A percentile compares a stretch with the other conserved stretches of the same genome.
Conservation (phyloP, 2,888 invertebrate species). For the Fragum sueziense region DNA sequence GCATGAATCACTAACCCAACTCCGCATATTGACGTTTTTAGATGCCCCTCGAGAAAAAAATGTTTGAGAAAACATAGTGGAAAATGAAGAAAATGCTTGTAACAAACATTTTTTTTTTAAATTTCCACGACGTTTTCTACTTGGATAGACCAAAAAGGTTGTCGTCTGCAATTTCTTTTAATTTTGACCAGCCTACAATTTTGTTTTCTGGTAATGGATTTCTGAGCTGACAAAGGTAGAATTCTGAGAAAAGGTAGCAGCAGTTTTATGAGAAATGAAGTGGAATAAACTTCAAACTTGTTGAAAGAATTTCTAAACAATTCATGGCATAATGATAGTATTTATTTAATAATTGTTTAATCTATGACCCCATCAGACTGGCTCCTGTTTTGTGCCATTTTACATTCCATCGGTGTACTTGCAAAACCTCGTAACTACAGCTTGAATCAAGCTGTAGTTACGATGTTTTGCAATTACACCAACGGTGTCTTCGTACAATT, state of each 20-base stretch:
- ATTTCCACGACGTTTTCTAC: no score
- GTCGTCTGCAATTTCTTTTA: no score
- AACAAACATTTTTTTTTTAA: neutral
- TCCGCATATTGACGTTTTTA: neutral
- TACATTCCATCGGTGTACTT: no score
- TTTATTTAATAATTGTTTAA: conserved; percentile 1
- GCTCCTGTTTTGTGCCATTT: neutral
- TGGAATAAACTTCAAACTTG: neutral
- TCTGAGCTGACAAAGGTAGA: no score
- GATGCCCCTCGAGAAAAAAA: neutral
- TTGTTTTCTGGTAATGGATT: no score
- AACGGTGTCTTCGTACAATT: no score
- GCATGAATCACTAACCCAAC: neutral
- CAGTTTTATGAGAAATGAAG: neutral
- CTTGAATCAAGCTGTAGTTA: no score
- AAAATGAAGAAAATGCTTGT: neutral
- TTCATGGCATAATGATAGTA: neutral
- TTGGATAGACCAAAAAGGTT: no score
- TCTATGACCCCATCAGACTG: neutral
- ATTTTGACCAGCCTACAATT: neutral
- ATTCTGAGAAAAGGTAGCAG: no score
- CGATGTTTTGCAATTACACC: no score
- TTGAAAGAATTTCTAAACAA: conserved; percentile 7
- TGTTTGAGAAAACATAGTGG: neutral
- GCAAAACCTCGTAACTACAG: no score